Percentiles rank a stretch among this genome's conserved stretches.
phyloP scores from a whole-genome alignment of 2,797 vertebrate species.

The Silurus aristotelis region DNA sequence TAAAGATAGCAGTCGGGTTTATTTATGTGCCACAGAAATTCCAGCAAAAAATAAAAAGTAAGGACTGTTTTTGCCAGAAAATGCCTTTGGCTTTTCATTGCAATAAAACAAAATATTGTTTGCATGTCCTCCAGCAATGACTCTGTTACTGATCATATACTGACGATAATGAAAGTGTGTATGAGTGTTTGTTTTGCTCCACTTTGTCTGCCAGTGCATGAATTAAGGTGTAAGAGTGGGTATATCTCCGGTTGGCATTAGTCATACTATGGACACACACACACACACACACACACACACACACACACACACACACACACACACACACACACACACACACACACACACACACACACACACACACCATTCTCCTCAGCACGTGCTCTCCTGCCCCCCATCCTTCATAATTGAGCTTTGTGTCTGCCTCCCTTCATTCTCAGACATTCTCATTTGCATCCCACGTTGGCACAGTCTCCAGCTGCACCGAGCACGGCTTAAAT shows the following conservation, averaged over 20 bases:
- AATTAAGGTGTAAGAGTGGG: slow-evolving; percentile 44
- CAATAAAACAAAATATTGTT: slow-evolving; percentile 38
- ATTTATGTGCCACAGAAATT: background rate
- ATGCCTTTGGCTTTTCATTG: slow-evolving; percentile 36
- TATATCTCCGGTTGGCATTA: slow-evolving; percentile 71
- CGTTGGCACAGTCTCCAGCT: slow-evolving; percentile 83
- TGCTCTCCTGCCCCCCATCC: slow-evolving; percentile 54
- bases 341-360: too few relatives aligned
- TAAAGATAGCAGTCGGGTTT: background rate
- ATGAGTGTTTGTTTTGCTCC: slow-evolving; percentile 62
- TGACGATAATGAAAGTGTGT: slow-evolving; percentile 53
- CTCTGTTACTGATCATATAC: slow-evolving; percentile 31
- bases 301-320: slow-evolving; percentile 51
- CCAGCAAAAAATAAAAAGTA: background rate
- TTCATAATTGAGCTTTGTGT: slow-evolving; percentile 80
- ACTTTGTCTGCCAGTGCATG: slow-evolving; percentile 50
- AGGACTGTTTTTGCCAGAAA: background rate
- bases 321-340: too few relatives aligned
- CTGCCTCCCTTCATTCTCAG: slow-evolving; percentile 79
- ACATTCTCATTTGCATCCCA: slow-evolving; percentile 83
- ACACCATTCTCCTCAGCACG: slow-evolving; percentile 2
- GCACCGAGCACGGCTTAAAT: slow-evolving; percentile 81
- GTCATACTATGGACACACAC: slow-evolving; percentile 63
- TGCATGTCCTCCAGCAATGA: slow-evolving; percentile 26
- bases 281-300: slow-evolving; percentile 57